Percentiles rank a stretch among this genome's conserved stretches.
phyloP scores from a whole-genome alignment of 2,113 vertebrate genomes.

The Catharus minimus region DNA sequence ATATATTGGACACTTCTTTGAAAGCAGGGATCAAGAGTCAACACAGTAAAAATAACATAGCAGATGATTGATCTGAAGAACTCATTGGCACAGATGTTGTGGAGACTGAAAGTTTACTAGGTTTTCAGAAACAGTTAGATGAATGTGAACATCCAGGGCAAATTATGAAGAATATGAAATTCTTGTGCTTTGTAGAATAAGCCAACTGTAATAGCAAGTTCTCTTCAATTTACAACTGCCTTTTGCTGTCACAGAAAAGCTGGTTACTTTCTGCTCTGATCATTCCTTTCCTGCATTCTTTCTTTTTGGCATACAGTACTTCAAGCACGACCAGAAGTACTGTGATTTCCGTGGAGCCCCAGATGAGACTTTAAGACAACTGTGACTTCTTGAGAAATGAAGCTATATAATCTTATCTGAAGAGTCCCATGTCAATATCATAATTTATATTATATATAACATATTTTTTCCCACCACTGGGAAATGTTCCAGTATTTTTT shows the following conservation, averaged over 20 bases:
- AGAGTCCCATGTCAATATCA: background rate
- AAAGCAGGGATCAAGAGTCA: slow-evolving; percentile 27
- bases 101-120: slow-evolving; percentile 13
- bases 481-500: background rate
- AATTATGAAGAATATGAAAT: background rate
- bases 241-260: slow-evolving; percentile 24
- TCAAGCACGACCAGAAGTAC: background rate
- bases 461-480: background rate
- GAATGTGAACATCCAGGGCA: background rate
- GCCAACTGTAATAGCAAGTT: slow-evolving; percentile 15
- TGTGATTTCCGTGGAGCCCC: background rate
- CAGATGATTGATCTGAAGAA: slow-evolving; percentile 17
- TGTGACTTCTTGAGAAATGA: background rate
- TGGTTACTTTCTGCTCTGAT: slow-evolving; percentile 21
- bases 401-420: background rate
- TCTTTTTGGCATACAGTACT: background rate
- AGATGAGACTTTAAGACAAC: background rate
- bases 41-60: background rate
- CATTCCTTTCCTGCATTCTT: background rate
- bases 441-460: background rate
- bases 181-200: slow-evolving; percentile 23
- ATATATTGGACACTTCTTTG: background rate
- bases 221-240: slow-evolving; percentile 21
- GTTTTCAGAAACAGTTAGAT: slow-evolving; percentile 20
- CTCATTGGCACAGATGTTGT: slow-evolving; percentile 5